Percentiles rank a stretch among this genome's conserved stretches.
These are phyloP conservation scores for Probaryconus sp. DNA, from an alignment of 1,140 invertebrate genomes.

Conservation along the genomic window DNA sequence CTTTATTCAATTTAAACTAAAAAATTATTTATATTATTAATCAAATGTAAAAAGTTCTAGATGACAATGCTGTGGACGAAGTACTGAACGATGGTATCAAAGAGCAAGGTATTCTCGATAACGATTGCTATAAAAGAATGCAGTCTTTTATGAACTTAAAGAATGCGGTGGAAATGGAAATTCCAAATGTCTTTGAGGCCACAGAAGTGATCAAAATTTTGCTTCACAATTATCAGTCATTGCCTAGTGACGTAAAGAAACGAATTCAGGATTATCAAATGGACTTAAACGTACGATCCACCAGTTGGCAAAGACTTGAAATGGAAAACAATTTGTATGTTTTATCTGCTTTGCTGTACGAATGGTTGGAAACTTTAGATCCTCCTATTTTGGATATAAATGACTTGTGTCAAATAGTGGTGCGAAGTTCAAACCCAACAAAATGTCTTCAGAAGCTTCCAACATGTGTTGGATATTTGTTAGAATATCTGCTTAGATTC, in stretches of 20 bases:
- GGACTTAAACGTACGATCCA: slow-evolving; percentile 83
- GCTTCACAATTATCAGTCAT: slow-evolving; percentile 78
- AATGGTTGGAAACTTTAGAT: slow-evolving; percentile 85
- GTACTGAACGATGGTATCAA: slow-evolving; percentile 77
- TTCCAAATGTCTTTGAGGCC: slow-evolving; percentile 60
- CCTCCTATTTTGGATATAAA: slow-evolving; percentile 83
- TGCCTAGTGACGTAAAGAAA: slow-evolving; percentile 78
- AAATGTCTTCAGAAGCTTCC: slow-evolving; percentile 82
- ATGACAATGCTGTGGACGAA: slow-evolving; percentile 76
- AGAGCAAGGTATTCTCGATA: slow-evolving; percentile 75
- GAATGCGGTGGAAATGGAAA: slow-evolving; percentile 55
- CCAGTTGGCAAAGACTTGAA: slow-evolving; percentile 83
- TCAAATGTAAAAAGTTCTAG: slow-evolving; percentile 66
- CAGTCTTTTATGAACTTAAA: slow-evolving; percentile 71
- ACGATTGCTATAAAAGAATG: slow-evolving; percentile 74
- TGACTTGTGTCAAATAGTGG: slow-evolving; percentile 84
- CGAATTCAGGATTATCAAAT: slow-evolving; percentile 75
- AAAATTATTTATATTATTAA: slow-evolving; percentile 32
- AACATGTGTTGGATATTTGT: slow-evolving; percentile 81
- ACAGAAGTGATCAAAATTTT: slow-evolving; percentile 77
- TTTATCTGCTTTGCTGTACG: slow-evolving; percentile 81
- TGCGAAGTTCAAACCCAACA: slow-evolving; percentile 79
- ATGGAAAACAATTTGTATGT: slow-evolving; percentile 82
- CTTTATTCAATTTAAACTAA: slow-evolving; percentile 1
- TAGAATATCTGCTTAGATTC: slow-evolving; percentile 87